Percentiles rank a stretch among this genome's conserved stretches.
phyloP scores from a whole-genome alignment of 2,797 vertebrate genomes.

The Limnodromus scolopaceus region DNA sequence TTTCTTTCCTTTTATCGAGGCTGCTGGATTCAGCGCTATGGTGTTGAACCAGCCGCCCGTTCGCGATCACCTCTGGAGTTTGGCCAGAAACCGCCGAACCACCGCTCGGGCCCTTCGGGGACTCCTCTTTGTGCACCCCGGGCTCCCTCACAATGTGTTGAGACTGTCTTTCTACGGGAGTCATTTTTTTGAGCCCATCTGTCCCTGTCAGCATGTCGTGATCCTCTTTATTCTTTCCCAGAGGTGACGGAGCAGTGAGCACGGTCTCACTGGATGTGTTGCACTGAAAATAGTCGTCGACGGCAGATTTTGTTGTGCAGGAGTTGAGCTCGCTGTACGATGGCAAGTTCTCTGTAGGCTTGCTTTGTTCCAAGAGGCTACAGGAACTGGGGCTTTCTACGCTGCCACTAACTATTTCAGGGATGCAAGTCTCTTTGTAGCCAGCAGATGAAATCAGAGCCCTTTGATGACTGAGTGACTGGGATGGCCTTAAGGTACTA shows the following conservation, averaged over 20 bases:
- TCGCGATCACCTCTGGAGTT: conserved; percentile 85
- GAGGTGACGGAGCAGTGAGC: conserved; percentile 85
- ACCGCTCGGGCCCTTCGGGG: conserved; percentile 85
- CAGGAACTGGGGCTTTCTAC: conserved; percentile 89
- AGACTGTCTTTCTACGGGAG: conserved; percentile 82
- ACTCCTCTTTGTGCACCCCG: conserved; percentile 88
- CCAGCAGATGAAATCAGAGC: conserved; percentile 84
- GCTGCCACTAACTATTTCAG: conserved; percentile 87
- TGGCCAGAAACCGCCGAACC: conserved; percentile 72
- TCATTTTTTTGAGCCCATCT: conserved; percentile 83
- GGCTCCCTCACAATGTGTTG: conserved; percentile 89
- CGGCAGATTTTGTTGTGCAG: conserved; percentile 87
- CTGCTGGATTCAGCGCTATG: conserved; percentile 87
- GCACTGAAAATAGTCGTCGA: conserved; percentile 95
- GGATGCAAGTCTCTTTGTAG: conserved; percentile 89
- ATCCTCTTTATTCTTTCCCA: conserved; percentile 87
- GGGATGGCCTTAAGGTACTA: conserved; percentile 90
- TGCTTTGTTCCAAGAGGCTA: conserved; percentile 89
- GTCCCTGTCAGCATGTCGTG: conserved; percentile 91
- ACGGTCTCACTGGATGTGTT: conserved; percentile 89
- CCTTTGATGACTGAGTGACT: conserved; percentile 88
- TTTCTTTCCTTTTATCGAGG: conserved; percentile 94
- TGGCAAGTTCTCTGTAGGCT: conserved; percentile 83
- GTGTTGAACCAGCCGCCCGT: conserved; percentile 88
- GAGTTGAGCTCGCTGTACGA: conserved; percentile 91